These are phyloP conservation scores for Micromys minutus DNA, from an alignment of 2,113 vertebrate species.

Conservation along the genomic window DNA sequence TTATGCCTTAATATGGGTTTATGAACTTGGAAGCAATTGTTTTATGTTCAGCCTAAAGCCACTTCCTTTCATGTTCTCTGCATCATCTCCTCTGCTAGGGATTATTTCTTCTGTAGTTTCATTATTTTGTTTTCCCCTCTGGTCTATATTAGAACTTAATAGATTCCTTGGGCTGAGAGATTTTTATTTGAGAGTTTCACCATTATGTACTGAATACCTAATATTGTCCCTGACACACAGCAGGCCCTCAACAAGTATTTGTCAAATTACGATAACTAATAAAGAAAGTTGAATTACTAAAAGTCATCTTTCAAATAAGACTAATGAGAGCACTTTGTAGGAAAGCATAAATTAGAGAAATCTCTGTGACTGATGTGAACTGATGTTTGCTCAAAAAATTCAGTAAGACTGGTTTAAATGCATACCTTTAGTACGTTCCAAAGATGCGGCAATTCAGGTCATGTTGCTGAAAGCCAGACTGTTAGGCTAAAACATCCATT, in stretches of 20 bases:
- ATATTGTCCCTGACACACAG: neutral
- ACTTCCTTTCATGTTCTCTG: neutral
- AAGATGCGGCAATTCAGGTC: neutral
- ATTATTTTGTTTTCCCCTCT: neutral
- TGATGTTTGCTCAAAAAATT: neutral
- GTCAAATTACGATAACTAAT: neutral
- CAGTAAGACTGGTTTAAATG: neutral
- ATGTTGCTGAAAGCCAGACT: neutral
- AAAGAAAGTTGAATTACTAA: neutral
- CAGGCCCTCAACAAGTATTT: neutral
- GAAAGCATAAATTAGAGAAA: neutral
- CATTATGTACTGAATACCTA: neutral
- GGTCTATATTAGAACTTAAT: neutral
- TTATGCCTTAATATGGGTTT: neutral
- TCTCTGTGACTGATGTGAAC: neutral
- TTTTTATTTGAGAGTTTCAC: neutral
- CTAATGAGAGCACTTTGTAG: neutral
- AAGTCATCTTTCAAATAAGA: neutral
- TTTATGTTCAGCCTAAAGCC: neutral
- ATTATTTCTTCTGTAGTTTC: neutral
- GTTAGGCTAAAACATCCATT: neutral
- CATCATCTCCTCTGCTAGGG: neutral
- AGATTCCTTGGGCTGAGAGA: too few species aligned
- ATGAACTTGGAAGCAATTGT: neutral
- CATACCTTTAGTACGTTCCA: neutral